Conservation (phyloP, 2,797 vertebrate genomes). For the Arremon aurantiirostris region DNA sequence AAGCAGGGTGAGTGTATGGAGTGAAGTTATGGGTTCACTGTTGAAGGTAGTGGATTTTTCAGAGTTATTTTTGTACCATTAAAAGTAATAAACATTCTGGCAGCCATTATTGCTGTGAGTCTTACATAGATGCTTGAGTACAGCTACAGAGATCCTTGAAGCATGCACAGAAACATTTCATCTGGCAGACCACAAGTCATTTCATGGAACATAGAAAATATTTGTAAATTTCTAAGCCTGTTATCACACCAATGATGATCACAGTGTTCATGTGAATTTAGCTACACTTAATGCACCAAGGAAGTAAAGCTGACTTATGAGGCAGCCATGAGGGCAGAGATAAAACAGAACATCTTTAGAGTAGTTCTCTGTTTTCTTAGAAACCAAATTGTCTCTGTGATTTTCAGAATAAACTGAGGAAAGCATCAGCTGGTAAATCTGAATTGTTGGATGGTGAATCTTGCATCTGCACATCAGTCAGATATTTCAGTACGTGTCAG, state of each 20-base stretch:
- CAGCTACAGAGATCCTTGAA: neutral
- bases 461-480: neutral
- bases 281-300: neutral
- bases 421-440: neutral
- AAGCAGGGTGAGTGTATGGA: neutral
- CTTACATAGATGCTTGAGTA: neutral
- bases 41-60: neutral
- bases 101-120: neutral
- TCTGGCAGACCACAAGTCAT: neutral
- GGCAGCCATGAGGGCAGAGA: fast-evolving
- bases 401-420: neutral
- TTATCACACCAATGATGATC: neutral
- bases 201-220: neutral
- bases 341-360: neutral
- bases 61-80: neutral
- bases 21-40: neutral
- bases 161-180: neutral
- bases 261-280: neutral
- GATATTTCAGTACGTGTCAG: neutral
- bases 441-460: neutral
- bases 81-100: neutral
- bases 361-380: neutral
- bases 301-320: neutral
- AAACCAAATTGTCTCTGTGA: neutral
- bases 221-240: neutral